Evolutionary conservation across 1,140 invertebrate genomes (phyloP).

Genomic region (Drosophila littoralis): DNA sequence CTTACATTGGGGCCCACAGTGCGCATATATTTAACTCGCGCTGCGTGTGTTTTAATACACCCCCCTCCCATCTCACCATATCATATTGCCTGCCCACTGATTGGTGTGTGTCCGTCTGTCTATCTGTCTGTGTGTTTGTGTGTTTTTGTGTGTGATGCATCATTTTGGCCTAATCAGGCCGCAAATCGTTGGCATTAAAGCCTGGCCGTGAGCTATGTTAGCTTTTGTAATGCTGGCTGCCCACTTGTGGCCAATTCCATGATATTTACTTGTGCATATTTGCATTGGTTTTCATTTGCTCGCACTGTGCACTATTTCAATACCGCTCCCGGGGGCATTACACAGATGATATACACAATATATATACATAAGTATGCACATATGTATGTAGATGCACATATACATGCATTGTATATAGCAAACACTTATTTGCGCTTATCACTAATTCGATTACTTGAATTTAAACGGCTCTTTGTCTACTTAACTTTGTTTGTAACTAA

Average conservation of each 20-base stretch:
- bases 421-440: slow-evolving; percentile 11
- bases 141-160: slow-evolving; percentile 66
- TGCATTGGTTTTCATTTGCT: slow-evolving; percentile 69
- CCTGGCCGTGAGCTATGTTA: slow-evolving; percentile 69
- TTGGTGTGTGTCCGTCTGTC: slow-evolving; percentile 12
- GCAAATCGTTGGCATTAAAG: slow-evolving; percentile 80
- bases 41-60: slow-evolving; percentile 63
- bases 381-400: background rate
- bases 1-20: slow-evolving; percentile 63
- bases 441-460: slow-evolving; percentile 26
- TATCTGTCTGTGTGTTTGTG: slow-evolving; percentile 12
- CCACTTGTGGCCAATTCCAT: slow-evolving; percentile 58
- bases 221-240: slow-evolving; percentile 42
- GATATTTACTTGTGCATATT: slow-evolving; percentile 69
- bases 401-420: background rate
- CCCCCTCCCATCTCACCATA: slow-evolving; percentile 2
- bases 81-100: slow-evolving; percentile 29
- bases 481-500: background rate
- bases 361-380: background rate
- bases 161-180: slow-evolving; percentile 77
- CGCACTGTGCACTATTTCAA: slow-evolving; percentile 9
- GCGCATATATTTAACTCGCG: slow-evolving; percentile 73
- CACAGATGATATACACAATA: background rate
- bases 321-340: background rate
- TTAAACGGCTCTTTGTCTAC: background rate